Percentiles rank a stretch among this genome's conserved stretches.
These are phyloP conservation scores for Volucella inflata DNA, from an alignment of 2,888 invertebrate species.

Conservation along the genomic window DNA sequence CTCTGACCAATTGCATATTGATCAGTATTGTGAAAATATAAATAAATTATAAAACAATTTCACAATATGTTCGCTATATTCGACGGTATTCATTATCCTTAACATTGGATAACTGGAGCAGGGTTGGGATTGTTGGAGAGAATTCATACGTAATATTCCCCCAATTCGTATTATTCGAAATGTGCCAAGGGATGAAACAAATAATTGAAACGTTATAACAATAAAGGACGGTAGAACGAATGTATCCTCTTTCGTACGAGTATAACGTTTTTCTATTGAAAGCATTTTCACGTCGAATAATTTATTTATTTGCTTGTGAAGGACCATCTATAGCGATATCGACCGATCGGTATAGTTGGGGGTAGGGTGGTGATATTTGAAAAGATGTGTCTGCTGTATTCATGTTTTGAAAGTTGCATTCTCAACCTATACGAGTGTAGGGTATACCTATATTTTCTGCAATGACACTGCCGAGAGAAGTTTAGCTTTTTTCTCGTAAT, in stretches of 20 bases:
- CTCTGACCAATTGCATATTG: neutral
- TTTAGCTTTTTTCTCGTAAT: no score
- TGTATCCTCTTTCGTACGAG: neutral
- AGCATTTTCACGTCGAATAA: constrained; percentile 61
- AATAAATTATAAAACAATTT: constrained; percentile 61
- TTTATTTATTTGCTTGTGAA: constrained; percentile 48
- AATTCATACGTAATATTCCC: neutral
- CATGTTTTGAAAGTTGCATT: neutral
- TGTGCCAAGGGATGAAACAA: constrained; percentile 26
- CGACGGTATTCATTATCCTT: constrained; percentile 4
- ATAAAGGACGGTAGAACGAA: neutral
- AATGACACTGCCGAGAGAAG: neutral
- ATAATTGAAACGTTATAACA: constrained; percentile 14
- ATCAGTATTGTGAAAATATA: constrained; percentile 34
- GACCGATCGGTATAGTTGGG: neutral
- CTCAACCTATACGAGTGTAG: neutral
- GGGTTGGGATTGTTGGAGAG: neutral
- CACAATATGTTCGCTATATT: constrained; percentile 7
- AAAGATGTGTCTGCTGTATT: neutral
- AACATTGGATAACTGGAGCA: no score
- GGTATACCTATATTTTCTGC: neutral
- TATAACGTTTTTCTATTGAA: constrained; percentile 47
- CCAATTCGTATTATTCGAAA: neutral
- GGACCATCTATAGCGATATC: neutral
- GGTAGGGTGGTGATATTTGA: neutral